Percentiles rank a stretch among this genome's conserved stretches.
phyloP scores from a whole-genome alignment of 2,797 vertebrate species.

The Balearica regulorum region DNA sequence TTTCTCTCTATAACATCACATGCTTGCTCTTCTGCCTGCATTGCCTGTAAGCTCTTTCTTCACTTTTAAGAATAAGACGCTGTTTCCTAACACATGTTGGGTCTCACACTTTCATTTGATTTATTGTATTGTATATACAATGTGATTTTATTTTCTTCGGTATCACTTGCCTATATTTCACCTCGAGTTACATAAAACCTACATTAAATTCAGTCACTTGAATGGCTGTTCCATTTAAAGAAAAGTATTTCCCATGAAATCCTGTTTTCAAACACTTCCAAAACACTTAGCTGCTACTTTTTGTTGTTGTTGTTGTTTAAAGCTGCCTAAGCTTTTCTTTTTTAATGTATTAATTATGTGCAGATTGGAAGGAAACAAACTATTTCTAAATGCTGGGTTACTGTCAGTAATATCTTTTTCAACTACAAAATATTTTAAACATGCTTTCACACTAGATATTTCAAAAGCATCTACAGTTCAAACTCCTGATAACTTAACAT shows the following conservation, averaged over 20 bases:
- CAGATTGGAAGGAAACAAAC: background rate
- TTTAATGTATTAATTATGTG: background rate
- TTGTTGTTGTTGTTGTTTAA: no score
- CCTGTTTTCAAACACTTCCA: background rate
- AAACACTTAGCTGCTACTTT: background rate
- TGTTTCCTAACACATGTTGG: accelerated
- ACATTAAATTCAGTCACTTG: background rate
- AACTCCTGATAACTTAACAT: background rate
- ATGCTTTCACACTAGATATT: background rate
- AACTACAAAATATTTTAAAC: background rate
- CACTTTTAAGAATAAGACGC: background rate
- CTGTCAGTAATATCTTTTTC: background rate
- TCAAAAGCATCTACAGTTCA: background rate
- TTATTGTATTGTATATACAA: background rate
- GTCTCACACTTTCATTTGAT: background rate
- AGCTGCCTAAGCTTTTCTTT: background rate
- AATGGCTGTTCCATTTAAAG: background rate
- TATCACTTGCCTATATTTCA: background rate
- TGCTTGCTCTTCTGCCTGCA: background rate
- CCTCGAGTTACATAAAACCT: background rate
- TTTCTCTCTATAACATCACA: background rate
- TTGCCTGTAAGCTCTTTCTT: background rate
- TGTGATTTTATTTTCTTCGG: background rate
- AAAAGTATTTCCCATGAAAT: background rate
- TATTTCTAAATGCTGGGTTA: background rate